A percentile compares a stretch with the other conserved stretches of the same genome.
These are phyloP conservation scores for Mormyrus iriodes DNA, from an alignment of 2,113 vertebrate genomes.

Conservation along the genomic window DNA sequence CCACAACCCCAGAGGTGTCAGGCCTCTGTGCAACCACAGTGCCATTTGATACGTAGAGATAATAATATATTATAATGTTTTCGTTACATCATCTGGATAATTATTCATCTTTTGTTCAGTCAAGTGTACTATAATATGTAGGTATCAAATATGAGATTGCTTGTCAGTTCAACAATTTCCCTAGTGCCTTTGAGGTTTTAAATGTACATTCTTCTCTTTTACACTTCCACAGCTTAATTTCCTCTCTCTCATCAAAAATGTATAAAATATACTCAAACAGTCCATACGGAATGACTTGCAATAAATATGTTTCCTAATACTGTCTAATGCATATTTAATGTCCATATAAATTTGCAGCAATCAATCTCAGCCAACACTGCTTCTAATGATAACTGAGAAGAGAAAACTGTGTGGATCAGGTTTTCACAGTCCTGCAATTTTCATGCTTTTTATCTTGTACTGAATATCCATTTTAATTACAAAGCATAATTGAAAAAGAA, in stretches of 20 bases:
- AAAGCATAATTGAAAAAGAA: slow-evolving; percentile 1
- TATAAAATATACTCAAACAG: slow-evolving; percentile 28
- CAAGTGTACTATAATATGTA: slow-evolving; percentile 8
- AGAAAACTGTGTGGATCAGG: slow-evolving; percentile 28
- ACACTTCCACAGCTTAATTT: slow-evolving; percentile 26
- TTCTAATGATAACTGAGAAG: slow-evolving; percentile 30
- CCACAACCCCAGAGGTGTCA: not conserved
- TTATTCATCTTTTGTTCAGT: not conserved
- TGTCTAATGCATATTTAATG: slow-evolving; percentile 56
- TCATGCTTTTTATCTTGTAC: slow-evolving; percentile 31
- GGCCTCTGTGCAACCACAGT: not conserved
- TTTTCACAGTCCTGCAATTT: slow-evolving; percentile 25
- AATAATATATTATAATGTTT: not conserved
- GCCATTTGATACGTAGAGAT: not conserved
- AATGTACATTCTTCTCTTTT: slow-evolving; percentile 15
- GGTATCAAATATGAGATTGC: slow-evolving; percentile 8
- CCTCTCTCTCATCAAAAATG: slow-evolving; percentile 27
- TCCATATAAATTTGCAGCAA: slow-evolving; percentile 45
- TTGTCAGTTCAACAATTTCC: slow-evolving; percentile 16
- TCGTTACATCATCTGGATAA: slow-evolving; percentile 40
- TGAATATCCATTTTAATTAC: slow-evolving; percentile 21
- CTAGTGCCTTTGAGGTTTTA: not conserved
- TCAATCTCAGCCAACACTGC: slow-evolving; percentile 38
- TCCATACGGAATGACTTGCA: slow-evolving; percentile 37
- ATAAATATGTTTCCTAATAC: slow-evolving; percentile 41